A percentile compares a stretch with the other conserved stretches of the same genome.
Conservation (phyloP, 1,140 invertebrate genomes). For the Galendromus occidentalis region DNA sequence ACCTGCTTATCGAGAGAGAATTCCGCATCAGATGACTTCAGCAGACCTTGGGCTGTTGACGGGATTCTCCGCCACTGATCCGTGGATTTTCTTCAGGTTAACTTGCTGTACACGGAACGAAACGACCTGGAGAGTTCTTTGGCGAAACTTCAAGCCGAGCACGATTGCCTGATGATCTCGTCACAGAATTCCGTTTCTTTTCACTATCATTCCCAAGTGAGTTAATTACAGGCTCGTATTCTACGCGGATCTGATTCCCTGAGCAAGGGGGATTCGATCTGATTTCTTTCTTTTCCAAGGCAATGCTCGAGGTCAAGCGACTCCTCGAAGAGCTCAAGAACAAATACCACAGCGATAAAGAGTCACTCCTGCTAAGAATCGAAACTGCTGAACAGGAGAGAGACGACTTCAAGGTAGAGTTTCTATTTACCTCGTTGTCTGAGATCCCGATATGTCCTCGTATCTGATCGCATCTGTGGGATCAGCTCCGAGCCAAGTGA, state of each 20-base stretch:
- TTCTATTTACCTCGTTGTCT: no score
- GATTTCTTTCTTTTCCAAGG: not conserved
- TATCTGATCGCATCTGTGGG: no score
- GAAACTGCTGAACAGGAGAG: not conserved
- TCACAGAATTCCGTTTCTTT: constrained; percentile 3
- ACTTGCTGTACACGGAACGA: not conserved
- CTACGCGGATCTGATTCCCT: no score
- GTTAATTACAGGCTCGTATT: no score
- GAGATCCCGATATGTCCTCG: no score
- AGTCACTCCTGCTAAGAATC: not conserved
- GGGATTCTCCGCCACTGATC: no score
- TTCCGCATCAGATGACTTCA: no score
- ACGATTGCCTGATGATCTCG: constrained; percentile 4
- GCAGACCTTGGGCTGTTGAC: no score
- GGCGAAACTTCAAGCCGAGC: constrained; percentile 4
- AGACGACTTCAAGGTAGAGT: not conserved
- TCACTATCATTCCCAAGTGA: not conserved
- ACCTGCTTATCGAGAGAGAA: not conserved
- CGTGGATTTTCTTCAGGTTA: not conserved
- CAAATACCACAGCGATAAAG: constrained; percentile 3
- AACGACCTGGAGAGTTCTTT: constrained; percentile 4
- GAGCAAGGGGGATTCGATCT: no score
- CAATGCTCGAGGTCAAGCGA: constrained; percentile 2
- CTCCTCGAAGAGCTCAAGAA: constrained; percentile 7
- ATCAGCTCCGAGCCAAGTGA: no score